These are phyloP conservation scores for Zapus hudsonius DNA, from an alignment of 2,113 vertebrate genomes.

Conservation along the genomic window DNA sequence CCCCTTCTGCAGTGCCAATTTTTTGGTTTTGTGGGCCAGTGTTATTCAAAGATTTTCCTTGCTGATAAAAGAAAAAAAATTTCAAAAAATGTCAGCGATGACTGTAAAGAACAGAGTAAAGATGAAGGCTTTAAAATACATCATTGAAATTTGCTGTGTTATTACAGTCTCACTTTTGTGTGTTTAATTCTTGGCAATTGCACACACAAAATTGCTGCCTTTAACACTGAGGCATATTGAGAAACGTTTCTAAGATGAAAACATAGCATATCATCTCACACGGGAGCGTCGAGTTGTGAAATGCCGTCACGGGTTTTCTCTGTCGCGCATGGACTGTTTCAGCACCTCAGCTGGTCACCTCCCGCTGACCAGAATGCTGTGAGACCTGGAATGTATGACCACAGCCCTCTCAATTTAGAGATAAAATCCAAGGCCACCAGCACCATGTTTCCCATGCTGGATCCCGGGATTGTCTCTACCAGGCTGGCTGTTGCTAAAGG, in stretches of 20 bases:
- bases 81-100: not conserved
- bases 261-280: not conserved
- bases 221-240: not conserved
- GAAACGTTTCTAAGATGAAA: not conserved
- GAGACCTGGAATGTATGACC: not conserved
- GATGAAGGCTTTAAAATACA: conserved; percentile 1
- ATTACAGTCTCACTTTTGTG: not conserved
- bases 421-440: not conserved
- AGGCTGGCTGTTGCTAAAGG: not conserved
- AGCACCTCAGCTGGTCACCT: not conserved
- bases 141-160: conserved; percentile 1
- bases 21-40: conserved; percentile 39
- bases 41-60: conserved; percentile 54
- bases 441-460: not conserved
- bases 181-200: not conserved
- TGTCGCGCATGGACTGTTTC: not conserved
- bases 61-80: conserved; percentile 29
- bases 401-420: not conserved
- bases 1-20: conserved; percentile 59
- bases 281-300: not conserved
- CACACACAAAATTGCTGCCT: not conserved
- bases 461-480: not conserved
- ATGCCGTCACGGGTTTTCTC: not conserved
- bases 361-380: not conserved
- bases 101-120: conserved; percentile 41